Percentiles rank a stretch among this genome's conserved stretches.
Evolutionary conservation across 2,797 vertebrate genomes (phyloP).

Genomic region (Rhinella marina): DNA sequence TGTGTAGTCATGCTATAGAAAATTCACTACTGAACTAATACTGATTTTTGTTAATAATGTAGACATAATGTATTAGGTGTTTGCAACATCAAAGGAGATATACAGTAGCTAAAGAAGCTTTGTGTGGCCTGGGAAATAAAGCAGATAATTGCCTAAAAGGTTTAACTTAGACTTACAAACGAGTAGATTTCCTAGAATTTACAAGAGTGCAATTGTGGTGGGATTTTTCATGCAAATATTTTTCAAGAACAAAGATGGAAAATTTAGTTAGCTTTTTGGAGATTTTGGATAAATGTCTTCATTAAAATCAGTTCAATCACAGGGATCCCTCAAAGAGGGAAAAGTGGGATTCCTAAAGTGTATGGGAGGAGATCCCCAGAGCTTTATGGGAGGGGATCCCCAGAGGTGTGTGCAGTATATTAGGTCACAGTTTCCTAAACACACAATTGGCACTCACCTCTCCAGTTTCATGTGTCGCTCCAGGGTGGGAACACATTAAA

Average conservation of each 20-base stretch:
- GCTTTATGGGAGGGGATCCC: conserved; percentile 50
- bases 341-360: conserved; percentile 6
- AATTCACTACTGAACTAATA: neutral
- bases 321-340: neutral
- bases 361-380: conserved; percentile 30
- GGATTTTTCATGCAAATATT: neutral
- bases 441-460: conserved; percentile 57
- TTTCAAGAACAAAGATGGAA: neutral
- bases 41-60: neutral
- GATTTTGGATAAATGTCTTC: neutral
- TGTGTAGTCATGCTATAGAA: too few relatives aligned
- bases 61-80: neutral
- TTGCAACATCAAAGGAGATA: neutral
- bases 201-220: too few relatives aligned
- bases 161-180: neutral
- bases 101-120: neutral
- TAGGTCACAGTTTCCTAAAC: conserved; percentile 52
- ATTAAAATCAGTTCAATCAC: neutral
- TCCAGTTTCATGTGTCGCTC: conserved; percentile 55
- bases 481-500: conserved; percentile 61
- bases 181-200: neutral
- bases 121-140: neutral
- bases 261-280: neutral
- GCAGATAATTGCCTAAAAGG: neutral
- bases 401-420: conserved; percentile 40